phyloP scores from a whole-genome alignment of 2,113 vertebrate species.

The Colaptes auratus region DNA sequence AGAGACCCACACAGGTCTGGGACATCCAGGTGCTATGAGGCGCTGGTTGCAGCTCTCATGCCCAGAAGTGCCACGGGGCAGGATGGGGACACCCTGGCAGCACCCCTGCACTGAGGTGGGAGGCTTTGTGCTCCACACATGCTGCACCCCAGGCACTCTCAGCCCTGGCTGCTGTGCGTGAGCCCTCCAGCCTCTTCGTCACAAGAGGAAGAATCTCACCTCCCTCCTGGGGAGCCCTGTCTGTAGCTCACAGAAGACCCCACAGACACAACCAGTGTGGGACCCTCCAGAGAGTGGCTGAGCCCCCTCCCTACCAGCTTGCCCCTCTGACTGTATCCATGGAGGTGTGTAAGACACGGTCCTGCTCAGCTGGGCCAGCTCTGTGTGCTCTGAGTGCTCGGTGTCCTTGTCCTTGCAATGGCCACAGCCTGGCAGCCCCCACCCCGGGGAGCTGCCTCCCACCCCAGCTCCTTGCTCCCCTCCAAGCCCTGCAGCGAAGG shows the following conservation, averaged over 20 bases:
- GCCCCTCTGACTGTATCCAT: constrained; percentile 44
- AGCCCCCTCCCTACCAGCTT: background rate
- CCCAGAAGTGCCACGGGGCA: background rate
- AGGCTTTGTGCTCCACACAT: accelerated
- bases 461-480: background rate
- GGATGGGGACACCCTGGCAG: background rate
- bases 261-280: accelerated
- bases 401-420: background rate
- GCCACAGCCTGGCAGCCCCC: background rate
- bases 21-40: constrained; percentile 81
- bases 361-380: background rate
- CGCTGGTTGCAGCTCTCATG: accelerated
- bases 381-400: background rate
- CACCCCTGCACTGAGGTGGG: accelerated
- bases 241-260: accelerated
- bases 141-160: background rate
- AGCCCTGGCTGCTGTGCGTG: background rate
- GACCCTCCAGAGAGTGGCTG: background rate
- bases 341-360: constrained; percentile 45
- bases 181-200: background rate
- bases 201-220: accelerated
- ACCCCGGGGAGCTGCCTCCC: background rate
- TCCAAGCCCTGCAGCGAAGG: background rate
- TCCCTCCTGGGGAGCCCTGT: accelerated
- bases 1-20: constrained; percentile 86